A percentile compares a stretch with the other conserved stretches of the same genome.
Evolutionary conservation across 2,797 vertebrate species (phyloP).

Genomic region (Enoplosus armatus): DNA sequence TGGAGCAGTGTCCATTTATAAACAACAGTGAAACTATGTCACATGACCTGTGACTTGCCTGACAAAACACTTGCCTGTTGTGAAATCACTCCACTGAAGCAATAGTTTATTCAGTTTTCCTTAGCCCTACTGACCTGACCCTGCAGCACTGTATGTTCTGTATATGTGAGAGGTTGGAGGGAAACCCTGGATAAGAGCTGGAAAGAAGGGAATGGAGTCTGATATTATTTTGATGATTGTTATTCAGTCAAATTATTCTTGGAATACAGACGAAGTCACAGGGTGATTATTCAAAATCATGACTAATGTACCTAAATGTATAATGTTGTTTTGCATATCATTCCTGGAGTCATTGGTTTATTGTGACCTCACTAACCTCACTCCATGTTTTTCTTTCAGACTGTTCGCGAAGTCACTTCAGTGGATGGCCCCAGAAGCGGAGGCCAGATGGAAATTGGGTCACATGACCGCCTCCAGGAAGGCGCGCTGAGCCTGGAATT

Average conservation of each 20-base stretch:
- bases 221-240: not conserved
- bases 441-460: conserved; percentile 99
- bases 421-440: conserved; percentile 98
- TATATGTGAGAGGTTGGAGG: conserved; percentile 35
- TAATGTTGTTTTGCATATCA: not conserved
- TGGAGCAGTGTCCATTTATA: conserved; percentile 49
- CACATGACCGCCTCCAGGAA: conserved; percentile 95
- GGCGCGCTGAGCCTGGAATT: conserved; percentile 90
- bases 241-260: conserved; percentile 1
- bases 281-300: conserved; percentile 6
- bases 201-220: conserved; percentile 42
- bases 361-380: conserved; percentile 34
- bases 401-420: conserved; percentile 89
- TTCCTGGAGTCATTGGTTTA: conserved; percentile 5
- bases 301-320: not conserved
- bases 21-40: conserved; percentile 50
- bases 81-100: conserved; percentile 53
- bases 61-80: conserved; percentile 41
- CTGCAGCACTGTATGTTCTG: conserved; percentile 42
- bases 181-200: conserved; percentile 55
- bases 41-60: conserved; percentile 43
- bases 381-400: conserved; percentile 82
- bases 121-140: conserved; percentile 47
- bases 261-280: not conserved
- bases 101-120: conserved; percentile 57